Conservation (phyloP, 2,113 vertebrate genomes). For the Cynoglossus semilaevis region DNA sequence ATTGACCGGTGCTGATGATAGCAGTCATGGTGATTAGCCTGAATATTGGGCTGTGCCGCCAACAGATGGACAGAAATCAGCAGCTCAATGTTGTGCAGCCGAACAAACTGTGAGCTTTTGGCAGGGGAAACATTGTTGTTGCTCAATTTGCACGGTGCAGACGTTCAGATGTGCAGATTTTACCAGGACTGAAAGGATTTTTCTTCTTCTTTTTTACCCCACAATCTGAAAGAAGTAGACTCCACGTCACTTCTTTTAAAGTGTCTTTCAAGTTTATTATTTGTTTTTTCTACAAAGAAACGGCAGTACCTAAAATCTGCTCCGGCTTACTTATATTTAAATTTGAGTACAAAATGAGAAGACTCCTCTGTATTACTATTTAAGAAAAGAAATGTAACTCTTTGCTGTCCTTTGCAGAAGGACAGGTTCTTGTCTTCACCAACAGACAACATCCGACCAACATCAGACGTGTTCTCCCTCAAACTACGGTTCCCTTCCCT, state of each 20-base stretch:
- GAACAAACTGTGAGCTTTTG: conserved; percentile 67
- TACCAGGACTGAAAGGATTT: conserved; percentile 26
- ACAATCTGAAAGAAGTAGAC: no score
- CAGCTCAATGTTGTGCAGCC: conserved; percentile 61
- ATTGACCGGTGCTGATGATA: conserved; percentile 27
- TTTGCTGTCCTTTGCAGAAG: no score
- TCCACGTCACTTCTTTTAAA: conserved; percentile 39
- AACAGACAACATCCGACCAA: no score
- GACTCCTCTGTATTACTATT: conserved; percentile 14
- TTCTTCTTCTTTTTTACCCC: neutral
- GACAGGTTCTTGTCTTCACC: no score
- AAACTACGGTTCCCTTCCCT: no score
- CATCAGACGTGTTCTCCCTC: no score
- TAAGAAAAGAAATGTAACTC: conserved; percentile 18
- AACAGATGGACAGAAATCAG: conserved; percentile 74
- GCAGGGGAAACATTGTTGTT: conserved; percentile 53
- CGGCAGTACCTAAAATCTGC: conserved; percentile 45
- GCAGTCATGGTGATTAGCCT: conserved; percentile 58
- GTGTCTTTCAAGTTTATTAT: no score
- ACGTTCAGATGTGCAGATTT: conserved; percentile 36
- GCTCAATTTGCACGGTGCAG: conserved; percentile 49
- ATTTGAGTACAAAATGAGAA: conserved; percentile 36
- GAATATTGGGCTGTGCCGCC: conserved; percentile 43
- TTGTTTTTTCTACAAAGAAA: no score
- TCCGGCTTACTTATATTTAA: conserved; percentile 50